These are phyloP conservation scores for Drosophila azteca DNA, from an alignment of 1,140 invertebrate species.

Conservation along the genomic window DNA sequence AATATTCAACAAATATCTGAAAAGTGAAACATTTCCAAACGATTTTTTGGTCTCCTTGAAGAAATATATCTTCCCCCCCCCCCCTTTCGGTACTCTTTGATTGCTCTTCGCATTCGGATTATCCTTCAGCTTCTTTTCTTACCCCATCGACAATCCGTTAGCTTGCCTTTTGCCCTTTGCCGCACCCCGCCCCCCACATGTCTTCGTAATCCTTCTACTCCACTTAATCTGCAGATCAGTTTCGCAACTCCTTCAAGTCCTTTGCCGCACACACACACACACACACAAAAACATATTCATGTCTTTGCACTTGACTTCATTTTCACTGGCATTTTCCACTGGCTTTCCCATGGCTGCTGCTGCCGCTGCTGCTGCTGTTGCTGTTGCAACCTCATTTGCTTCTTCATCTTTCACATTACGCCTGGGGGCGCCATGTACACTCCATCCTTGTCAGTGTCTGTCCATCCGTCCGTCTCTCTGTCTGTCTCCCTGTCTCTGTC, in stretches of 20 bases:
- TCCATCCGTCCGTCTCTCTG: too few species aligned
- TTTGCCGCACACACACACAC: background rate
- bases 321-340: slow-evolving; percentile 30
- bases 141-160: too few species aligned
- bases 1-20: too few species aligned
- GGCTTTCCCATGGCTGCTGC: too few species aligned
- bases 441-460: slow-evolving; percentile 61
- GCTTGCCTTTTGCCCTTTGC: background rate
- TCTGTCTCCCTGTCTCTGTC: slow-evolving; percentile 4
- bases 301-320: slow-evolving; percentile 44
- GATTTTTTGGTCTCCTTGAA: too few species aligned
- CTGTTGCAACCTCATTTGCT: slow-evolving; percentile 47
- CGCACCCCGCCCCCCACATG: too few species aligned
- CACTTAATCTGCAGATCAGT: slow-evolving; percentile 24
- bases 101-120: too few species aligned
- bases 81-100: too few species aligned
- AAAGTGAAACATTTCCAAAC: too few species aligned
- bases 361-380: background rate
- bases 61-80: too few species aligned
- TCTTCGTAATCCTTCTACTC: background rate
- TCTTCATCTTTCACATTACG: slow-evolving; percentile 43
- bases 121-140: too few species aligned
- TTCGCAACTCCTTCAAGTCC: slow-evolving; percentile 20
- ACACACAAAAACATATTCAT: slow-evolving; percentile 16
- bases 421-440: slow-evolving; percentile 28